These are phyloP conservation scores for Leptinotarsa defecta DNA, from an alignment of 1,140 invertebrate genomes.

Conservation along the genomic window DNA sequence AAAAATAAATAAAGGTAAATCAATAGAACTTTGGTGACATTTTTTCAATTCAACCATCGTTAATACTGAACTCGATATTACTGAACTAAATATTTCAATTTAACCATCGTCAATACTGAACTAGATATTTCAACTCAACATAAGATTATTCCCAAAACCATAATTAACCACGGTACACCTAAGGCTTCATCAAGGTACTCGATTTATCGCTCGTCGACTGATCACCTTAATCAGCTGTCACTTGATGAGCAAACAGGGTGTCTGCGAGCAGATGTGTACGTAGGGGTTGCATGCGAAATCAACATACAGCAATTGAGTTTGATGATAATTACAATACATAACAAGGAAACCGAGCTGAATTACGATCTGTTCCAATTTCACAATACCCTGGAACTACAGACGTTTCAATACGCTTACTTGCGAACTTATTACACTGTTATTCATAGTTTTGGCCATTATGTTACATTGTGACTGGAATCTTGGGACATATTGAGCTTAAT, in stretches of 20 bases:
- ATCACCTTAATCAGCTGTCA: not conserved
- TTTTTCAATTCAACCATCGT: too few relatives aligned
- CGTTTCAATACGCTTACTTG: not conserved
- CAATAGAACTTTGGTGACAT: too few relatives aligned
- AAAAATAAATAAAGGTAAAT: too few relatives aligned
- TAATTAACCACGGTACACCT: too few relatives aligned
- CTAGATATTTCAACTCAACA: too few relatives aligned
- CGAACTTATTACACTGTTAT: not conserved
- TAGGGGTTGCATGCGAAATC: not conserved
- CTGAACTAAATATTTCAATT: too few relatives aligned
- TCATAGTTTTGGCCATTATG: not conserved
- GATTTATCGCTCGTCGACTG: not conserved
- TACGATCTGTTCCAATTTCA: constrained; percentile 3
- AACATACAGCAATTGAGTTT: not conserved
- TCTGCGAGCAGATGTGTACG: not conserved
- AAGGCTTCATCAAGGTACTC: too few relatives aligned
- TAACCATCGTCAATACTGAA: too few relatives aligned
- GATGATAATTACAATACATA: not conserved
- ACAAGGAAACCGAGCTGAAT: constrained; percentile 2
- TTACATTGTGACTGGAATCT: not conserved
- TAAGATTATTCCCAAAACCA: too few relatives aligned
- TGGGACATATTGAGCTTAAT: not conserved
- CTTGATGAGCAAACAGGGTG: not conserved
- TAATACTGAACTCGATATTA: too few relatives aligned
- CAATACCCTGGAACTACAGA: not conserved